These are phyloP conservation scores for Elysia chlorotica DNA, from an alignment of 1,140 invertebrate genomes.

Conservation along the genomic window DNA sequence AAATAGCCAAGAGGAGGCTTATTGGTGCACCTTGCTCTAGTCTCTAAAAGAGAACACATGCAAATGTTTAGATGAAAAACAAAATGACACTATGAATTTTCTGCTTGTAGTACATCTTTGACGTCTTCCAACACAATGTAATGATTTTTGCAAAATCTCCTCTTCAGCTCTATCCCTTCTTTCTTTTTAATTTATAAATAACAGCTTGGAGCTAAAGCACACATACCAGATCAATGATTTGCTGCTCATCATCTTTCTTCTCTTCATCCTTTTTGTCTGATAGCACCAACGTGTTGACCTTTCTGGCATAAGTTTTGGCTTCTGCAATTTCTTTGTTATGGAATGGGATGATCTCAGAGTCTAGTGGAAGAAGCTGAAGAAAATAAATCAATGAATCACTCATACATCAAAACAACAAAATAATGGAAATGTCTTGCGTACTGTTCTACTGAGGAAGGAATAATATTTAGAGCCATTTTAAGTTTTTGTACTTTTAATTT, in stretches of 20 bases:
- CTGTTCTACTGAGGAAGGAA: too few species aligned
- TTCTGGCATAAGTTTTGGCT: constrained; percentile 85
- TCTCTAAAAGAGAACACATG: background rate
- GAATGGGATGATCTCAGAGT: constrained; percentile 79
- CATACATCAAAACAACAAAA: too few species aligned
- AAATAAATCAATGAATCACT: too few species aligned
- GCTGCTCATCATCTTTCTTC: constrained; percentile 69
- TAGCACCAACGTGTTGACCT: constrained; percentile 83
- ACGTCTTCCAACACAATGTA: constrained; percentile 28
- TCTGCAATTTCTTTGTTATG: constrained; percentile 82
- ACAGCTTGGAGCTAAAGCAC: too few species aligned
- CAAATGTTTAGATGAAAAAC: background rate
- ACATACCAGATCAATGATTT: constrained; percentile 71
- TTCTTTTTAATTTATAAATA: too few species aligned
- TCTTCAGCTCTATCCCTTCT: too few species aligned
- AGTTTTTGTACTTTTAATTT: too few species aligned
- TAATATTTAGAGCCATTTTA: too few species aligned
- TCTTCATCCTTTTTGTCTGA: constrained; percentile 75
- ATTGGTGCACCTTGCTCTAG: too few species aligned
- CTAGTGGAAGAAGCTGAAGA: constrained; percentile 82
- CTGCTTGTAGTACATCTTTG: background rate
- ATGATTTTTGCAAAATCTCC: too few species aligned
- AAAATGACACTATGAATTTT: background rate
- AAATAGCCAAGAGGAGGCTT: too few species aligned
- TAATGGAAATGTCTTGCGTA: too few species aligned